Evolutionary conservation across 1,140 invertebrate genomes (phyloP).

Genomic region (Phenacoccus solenopsis): DNA sequence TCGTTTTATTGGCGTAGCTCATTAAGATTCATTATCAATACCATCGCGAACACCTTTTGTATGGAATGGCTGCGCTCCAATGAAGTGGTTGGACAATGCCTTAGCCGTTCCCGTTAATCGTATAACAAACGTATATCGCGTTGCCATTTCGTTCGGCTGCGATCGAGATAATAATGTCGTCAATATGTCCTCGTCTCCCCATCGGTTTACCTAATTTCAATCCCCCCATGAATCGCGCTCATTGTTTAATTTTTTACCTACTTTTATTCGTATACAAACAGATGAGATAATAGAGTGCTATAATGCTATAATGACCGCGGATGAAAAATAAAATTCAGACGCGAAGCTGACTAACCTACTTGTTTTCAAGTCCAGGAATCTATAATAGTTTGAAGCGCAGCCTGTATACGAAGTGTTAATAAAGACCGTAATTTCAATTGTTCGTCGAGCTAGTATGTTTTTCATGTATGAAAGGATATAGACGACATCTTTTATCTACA

Average conservation of each 20-base stretch:
- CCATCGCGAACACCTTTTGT: neutral
- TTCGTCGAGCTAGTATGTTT: neutral
- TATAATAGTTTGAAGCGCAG: no score
- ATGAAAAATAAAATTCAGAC: neutral
- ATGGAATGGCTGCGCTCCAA: constrained; percentile 5
- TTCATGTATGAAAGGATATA: neutral
- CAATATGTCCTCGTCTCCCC: neutral
- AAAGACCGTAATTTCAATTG: neutral
- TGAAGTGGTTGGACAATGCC: constrained; percentile 9
- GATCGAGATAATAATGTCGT: neutral
- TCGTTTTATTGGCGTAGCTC: neutral
- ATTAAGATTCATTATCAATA: constrained; percentile 15
- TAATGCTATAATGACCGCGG: neutral
- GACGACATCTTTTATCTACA: neutral
- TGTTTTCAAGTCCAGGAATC: neutral
- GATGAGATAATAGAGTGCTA: neutral
- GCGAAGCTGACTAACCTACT: neutral
- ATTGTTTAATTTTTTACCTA: neutral
- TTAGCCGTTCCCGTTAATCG: constrained; percentile 11
- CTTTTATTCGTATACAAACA: neutral
- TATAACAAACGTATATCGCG: neutral
- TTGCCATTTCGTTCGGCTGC: neutral
- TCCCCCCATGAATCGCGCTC: neutral
- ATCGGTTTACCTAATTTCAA: neutral
- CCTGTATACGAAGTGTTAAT: no score